Conservation (phyloP, 2,797 vertebrate species). For the Ceyx erithaca region DNA sequence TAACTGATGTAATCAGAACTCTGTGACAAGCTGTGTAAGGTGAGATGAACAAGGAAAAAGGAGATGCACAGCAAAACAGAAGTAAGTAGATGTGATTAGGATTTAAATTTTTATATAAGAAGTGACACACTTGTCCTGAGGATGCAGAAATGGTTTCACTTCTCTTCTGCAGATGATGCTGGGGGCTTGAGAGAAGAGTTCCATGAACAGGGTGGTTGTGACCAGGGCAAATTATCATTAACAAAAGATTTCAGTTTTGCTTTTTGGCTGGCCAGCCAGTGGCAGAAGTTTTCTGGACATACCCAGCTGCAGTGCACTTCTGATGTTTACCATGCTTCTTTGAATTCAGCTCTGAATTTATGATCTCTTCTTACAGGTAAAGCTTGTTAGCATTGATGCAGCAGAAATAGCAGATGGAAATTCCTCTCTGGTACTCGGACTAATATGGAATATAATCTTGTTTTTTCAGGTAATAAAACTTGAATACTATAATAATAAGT, state of each 20-base stretch:
- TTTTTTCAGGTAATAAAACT: conserved; percentile 92
- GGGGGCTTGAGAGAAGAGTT: neutral
- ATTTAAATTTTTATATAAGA: neutral
- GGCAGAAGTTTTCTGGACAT: neutral
- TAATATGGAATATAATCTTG: conserved; percentile 99
- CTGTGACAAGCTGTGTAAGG: neutral
- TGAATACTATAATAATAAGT: neutral
- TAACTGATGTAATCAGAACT: conserved; percentile 6
- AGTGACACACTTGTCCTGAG: neutral
- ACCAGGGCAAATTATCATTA: neutral
- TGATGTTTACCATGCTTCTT: neutral
- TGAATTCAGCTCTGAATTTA: neutral
- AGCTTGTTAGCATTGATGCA: conserved; percentile 95
- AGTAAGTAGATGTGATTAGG: neutral
- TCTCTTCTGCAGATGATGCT: neutral
- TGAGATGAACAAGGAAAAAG: neutral
- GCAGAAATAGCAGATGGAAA: conserved; percentile 95
- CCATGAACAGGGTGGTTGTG: neutral
- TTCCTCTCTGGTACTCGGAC: conserved; percentile 93
- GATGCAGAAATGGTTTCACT: neutral
- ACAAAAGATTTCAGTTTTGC: neutral
- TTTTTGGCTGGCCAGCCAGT: neutral
- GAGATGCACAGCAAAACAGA: neutral
- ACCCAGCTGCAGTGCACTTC: neutral
- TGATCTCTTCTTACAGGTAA: conserved; percentile 83